Evolutionary conservation across 2,888 invertebrate genomes (phyloP), one percentile per base, ranked within the genome.

Genomic region (Cheiracanthium punctorium): DNA sequence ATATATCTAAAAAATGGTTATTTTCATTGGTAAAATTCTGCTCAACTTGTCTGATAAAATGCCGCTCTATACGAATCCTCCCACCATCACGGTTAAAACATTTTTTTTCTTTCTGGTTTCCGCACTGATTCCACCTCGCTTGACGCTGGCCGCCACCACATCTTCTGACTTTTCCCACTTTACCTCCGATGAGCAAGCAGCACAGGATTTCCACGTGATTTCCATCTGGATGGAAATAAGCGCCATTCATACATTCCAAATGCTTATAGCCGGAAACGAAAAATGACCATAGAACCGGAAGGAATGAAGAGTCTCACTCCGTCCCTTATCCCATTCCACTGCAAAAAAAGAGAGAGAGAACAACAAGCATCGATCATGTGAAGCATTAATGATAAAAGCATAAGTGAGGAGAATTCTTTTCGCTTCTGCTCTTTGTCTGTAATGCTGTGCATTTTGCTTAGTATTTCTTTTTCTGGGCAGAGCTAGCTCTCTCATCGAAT

Each of bases 261-360:
- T 58, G 58, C 5, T 58, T 58, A 58, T 58, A 24, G 58, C 65
- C 82, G 70, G 70, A 82, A 76, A 74, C 76, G 82, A 82, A 71
- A 77, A 76, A 82, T 82, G 82, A 82, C 82, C 82, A 65, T 58
- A 72, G 76, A 70, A 41, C 74, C 69, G 81, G 82, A 76, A 76
- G 58, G n/a, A 76, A 70, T 72, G 30, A 71, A 58, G 58, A 58
- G 58, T 58, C n/a, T n/a, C 8, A 58, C 58, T 58, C 24, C n/a
- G n/a, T n/a, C n/a, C n/a, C 58, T 58, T 58, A 58, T 58, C 58
- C 24, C 14, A 20, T 58, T 58, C 24, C 20, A 17, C 20, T 24
- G 20, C 4, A 24, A 12, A 24, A 58, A 4, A 12, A 58, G 24
- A 24, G 24, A 24, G 24, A 4, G 24, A 58, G 24, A 24, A 58